Evolutionary conservation across 2,797 vertebrate species (phyloP).

Genomic region (Brotula barbata): DNA sequence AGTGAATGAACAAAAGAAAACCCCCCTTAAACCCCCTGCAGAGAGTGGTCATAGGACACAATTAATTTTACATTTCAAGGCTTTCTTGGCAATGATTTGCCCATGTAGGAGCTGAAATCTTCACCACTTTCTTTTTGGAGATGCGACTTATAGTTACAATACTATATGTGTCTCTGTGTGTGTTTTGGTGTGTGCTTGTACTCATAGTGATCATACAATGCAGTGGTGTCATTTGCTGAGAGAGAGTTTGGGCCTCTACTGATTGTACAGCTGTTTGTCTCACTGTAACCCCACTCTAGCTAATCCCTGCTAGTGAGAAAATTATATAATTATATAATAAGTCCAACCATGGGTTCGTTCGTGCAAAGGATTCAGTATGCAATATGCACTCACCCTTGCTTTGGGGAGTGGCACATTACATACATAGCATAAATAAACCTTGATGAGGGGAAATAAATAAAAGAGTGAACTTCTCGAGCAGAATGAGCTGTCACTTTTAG

Average conservation of each 20-base stretch:
- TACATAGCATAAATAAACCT: slow-evolving; percentile 44
- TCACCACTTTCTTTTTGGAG: neutral
- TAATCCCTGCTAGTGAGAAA: slow-evolving; percentile 58
- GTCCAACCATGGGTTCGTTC: slow-evolving; percentile 33
- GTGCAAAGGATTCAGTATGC: slow-evolving; percentile 33
- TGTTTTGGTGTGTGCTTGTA: slow-evolving; percentile 8
- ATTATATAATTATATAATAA: slow-evolving; percentile 36
- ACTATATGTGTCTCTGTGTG: neutral
- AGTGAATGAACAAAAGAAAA: neutral
- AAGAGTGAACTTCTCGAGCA: slow-evolving; percentile 22
- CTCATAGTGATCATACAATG: slow-evolving; percentile 16
- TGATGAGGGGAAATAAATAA: slow-evolving; percentile 17
- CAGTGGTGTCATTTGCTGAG: slow-evolving; percentile 34
- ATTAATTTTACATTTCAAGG: no score
- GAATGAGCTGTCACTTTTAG: slow-evolving; percentile 20
- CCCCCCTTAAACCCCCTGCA: neutral
- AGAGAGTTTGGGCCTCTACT: slow-evolving; percentile 16
- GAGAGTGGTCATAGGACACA: neutral
- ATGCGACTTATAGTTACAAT: neutral
- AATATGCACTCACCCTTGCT: slow-evolving; percentile 46
- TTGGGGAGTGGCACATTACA: slow-evolving; percentile 69
- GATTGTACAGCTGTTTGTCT: slow-evolving; percentile 39
- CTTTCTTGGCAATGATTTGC: neutral
- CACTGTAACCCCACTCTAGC: slow-evolving; percentile 58
- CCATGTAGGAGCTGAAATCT: neutral